These are phyloP conservation scores for Eurystomus gularis DNA, from an alignment of 2,113 vertebrate genomes.

Conservation along the genomic window DNA sequence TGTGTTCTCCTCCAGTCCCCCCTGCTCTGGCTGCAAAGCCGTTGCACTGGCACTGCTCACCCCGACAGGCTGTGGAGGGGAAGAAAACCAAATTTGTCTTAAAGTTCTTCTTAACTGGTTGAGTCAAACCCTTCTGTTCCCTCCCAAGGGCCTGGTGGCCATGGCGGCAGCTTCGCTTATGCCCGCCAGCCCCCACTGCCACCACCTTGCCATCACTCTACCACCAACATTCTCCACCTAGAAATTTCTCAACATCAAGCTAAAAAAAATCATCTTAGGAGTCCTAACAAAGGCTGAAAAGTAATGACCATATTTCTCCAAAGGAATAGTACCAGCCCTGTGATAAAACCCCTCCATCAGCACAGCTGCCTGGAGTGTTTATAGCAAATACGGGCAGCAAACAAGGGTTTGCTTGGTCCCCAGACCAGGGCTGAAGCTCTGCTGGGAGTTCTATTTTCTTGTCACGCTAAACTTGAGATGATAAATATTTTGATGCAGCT, in stretches of 20 bases:
- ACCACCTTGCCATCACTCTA: not conserved
- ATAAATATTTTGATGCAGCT: conserved; percentile 13
- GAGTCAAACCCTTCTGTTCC: not conserved
- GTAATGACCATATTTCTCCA: fast-evolving
- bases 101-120: not conserved
- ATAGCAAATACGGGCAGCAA: not conserved
- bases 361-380: not conserved
- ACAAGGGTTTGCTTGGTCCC: not conserved
- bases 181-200: not conserved
- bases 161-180: fast-evolving
- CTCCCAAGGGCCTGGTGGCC: fast-evolving
- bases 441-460: not conserved
- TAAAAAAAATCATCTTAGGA: not conserved
- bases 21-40: fast-evolving
- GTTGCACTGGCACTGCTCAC: not conserved
- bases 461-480: not conserved
- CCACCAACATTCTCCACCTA: fast-evolving
- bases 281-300: not conserved
- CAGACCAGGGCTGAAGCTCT: not conserved
- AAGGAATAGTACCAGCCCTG: fast-evolving
- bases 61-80: not conserved
- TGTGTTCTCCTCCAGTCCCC: fast-evolving
- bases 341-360: not conserved
- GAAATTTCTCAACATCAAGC: not conserved
- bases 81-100: not conserved